These are phyloP conservation scores for Cephalopachus bancanus DNA, from an alignment of 2,797 vertebrate species.

Conservation along the genomic window DNA sequence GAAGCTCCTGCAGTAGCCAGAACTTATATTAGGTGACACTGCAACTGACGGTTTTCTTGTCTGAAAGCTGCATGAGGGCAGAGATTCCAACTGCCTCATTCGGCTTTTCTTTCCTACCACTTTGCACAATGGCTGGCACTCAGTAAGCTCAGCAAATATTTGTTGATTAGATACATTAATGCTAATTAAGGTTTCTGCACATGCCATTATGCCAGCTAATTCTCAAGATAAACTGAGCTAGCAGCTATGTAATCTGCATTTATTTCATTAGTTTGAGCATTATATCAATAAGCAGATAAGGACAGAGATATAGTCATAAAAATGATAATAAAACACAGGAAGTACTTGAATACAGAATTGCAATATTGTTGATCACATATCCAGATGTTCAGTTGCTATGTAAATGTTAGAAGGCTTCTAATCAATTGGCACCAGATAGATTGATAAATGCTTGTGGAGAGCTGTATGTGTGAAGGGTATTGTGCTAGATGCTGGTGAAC, in stretches of 20 bases:
- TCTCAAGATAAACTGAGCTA: slow-evolving; percentile 36
- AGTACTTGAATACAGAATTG: neutral
- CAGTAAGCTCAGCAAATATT: neutral
- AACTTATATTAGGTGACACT: neutral
- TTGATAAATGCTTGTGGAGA: neutral
- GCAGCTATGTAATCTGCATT: slow-evolving; percentile 10
- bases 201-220: neutral
- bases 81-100: neutral
- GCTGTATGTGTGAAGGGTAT: neutral
- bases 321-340: neutral
- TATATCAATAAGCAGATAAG: slow-evolving; percentile 20
- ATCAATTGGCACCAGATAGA: neutral
- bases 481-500: neutral
- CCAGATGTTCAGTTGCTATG: neutral
- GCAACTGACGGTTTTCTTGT: neutral
- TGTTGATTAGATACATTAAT: slow-evolving; percentile 47
- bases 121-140: neutral
- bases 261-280: slow-evolving; percentile 7
- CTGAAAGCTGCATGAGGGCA: neutral
- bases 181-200: neutral
- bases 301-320: slow-evolving; percentile 26
- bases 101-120: neutral
- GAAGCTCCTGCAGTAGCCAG: neutral
- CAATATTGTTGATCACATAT: neutral
- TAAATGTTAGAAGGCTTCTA: neutral